Evolutionary conservation across 2,888 invertebrate species (phyloP).

Genomic region (Rhamnusium bicolor): DNA sequence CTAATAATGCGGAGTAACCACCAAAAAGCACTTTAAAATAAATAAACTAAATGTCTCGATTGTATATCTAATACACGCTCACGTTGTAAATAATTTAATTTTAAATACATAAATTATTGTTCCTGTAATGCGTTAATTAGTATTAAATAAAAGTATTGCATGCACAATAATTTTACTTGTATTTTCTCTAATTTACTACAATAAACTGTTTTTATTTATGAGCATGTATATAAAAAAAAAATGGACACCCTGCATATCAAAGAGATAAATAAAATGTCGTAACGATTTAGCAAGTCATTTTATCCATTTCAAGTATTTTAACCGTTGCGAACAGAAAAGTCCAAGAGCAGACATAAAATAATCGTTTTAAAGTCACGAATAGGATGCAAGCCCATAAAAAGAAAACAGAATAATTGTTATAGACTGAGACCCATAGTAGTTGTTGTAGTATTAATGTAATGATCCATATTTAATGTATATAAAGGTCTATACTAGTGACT

Average conservation of each 20-base stretch:
- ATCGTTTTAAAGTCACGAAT: slow-evolving; percentile 1
- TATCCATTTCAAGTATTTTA: neutral
- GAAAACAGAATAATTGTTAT: slow-evolving; percentile 47
- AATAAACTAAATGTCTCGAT: too few species aligned
- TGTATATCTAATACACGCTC: too few species aligned
- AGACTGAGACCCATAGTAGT: slow-evolving; percentile 44
- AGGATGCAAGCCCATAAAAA: slow-evolving; percentile 33
- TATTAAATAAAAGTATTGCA: too few species aligned
- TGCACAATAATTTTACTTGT: too few species aligned
- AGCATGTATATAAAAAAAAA: too few species aligned
- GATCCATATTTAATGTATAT: slow-evolving; percentile 61
- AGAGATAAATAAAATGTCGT: neutral
- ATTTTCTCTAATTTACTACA: too few species aligned
- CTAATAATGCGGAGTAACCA: too few species aligned
- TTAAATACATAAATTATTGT: too few species aligned
- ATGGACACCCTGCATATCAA: neutral
- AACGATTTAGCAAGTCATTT: neutral
- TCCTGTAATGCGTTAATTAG: too few species aligned
- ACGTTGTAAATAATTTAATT: too few species aligned
- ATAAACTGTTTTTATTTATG: too few species aligned
- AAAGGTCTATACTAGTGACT: slow-evolving; percentile 62
- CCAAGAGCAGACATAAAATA: slow-evolving; percentile 7
- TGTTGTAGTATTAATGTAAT: slow-evolving; percentile 56
- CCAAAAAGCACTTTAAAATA: too few species aligned
- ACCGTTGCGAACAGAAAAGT: neutral